phyloP scores from a whole-genome alignment of 2,113 vertebrate genomes.

The Macheiramphus alcinus region DNA sequence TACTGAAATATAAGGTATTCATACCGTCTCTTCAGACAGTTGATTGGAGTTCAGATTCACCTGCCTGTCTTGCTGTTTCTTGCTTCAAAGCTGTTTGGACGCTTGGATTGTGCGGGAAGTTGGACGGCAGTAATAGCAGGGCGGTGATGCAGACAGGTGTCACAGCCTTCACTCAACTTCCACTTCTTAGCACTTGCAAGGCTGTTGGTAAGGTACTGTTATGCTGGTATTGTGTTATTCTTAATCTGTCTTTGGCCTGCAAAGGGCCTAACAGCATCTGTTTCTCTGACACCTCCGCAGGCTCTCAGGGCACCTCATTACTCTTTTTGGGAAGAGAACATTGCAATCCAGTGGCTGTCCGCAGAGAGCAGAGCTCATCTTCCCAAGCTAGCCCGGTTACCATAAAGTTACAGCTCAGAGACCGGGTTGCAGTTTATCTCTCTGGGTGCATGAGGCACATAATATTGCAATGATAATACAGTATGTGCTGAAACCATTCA shows the following conservation, averaged over 20 bases:
- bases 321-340: not conserved
- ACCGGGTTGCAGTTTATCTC: not conserved
- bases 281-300: not conserved
- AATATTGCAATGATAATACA: not conserved
- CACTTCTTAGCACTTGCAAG: not conserved
- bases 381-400: not conserved
- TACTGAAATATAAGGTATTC: not conserved
- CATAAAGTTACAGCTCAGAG: not conserved
- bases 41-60: not conserved
- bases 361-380: not conserved
- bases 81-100: slow-evolving; percentile 21
- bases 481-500: not conserved
- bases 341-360: not conserved
- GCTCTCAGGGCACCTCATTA: slow-evolving; percentile 34
- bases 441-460: not conserved
- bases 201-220: not conserved
- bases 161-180: not conserved
- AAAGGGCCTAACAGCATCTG: not conserved
- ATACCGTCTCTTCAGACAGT: not conserved
- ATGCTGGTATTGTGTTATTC: slow-evolving; percentile 17
- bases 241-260: slow-evolving; percentile 15
- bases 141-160: not conserved
- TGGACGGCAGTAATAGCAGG: not conserved
- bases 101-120: not conserved
- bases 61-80: slow-evolving; percentile 3